Evolutionary conservation across 1,140 invertebrate species (phyloP).

Genomic region (Solenopsis invicta): DNA sequence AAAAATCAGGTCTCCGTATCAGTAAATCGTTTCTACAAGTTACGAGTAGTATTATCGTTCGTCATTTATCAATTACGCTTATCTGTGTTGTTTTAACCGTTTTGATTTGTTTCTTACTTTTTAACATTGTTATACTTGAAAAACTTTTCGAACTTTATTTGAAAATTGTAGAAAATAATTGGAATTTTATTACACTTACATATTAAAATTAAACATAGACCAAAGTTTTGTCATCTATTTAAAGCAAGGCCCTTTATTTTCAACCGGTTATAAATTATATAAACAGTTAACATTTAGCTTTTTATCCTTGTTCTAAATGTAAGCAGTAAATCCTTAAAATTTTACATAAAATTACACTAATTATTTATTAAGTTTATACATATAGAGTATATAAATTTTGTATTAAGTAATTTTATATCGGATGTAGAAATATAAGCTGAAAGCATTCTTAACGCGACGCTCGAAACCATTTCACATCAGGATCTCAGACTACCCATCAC

Average conservation of each 20-base stretch:
- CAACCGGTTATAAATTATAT: too few species aligned
- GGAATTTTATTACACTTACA: background rate
- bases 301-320: background rate
- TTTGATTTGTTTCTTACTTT: background rate
- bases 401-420: background rate
- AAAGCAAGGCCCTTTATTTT: background rate
- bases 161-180: background rate
- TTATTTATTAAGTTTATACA: too few species aligned
- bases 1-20: conserved; percentile 27
- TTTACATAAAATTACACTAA: background rate
- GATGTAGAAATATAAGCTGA: background rate
- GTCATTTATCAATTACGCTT: conserved; percentile 31
- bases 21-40: conserved; percentile 12
- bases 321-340: background rate
- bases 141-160: background rate
- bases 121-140: background rate
- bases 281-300: background rate
- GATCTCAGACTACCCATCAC: background rate
- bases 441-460: background rate
- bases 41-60: background rate
- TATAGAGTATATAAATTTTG: background rate
- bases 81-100: background rate
- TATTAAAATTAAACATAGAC: background rate
- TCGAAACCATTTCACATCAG: background rate
- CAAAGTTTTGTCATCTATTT: background rate